Evolutionary conservation across 2,113 vertebrate species (phyloP).

Genomic region (Ceratotherium simum): DNA sequence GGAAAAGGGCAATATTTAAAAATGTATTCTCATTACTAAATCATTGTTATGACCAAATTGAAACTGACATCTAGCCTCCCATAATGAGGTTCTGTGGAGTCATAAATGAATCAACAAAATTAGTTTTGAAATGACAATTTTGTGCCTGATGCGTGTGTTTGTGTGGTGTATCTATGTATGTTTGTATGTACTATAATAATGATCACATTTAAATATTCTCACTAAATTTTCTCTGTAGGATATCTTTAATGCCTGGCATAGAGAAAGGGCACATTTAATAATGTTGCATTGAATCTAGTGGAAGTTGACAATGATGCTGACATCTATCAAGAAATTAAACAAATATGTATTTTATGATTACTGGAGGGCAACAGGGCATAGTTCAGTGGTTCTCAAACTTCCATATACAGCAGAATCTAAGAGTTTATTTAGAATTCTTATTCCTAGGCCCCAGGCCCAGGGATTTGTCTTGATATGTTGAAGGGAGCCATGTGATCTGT

Average conservation of each 20-base stretch:
- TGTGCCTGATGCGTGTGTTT: neutral
- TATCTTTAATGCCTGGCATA: neutral
- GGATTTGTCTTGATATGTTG: neutral
- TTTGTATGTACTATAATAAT: neutral
- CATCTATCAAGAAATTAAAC: neutral
- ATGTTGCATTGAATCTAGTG: neutral
- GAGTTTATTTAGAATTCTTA: neutral
- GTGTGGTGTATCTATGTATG: neutral
- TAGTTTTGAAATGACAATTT: constrained; percentile 55
- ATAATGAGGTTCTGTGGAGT: constrained; percentile 42
- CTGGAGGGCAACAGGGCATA: neutral
- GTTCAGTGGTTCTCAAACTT: constrained; percentile 9
- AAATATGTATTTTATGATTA: neutral
- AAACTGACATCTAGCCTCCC: constrained; percentile 4
- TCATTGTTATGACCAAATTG: constrained; percentile 42
- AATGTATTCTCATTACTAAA: constrained; percentile 56
- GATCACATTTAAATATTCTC: neutral
- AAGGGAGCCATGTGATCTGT: neutral
- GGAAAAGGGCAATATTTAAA: neutral
- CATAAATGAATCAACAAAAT: constrained; percentile 40
- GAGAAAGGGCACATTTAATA: neutral
- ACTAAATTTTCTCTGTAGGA: neutral
- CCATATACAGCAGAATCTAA: neutral
- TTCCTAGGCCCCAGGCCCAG: neutral
- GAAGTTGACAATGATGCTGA: neutral